phyloP scores from a whole-genome alignment of 2,113 vertebrate genomes.

The Phalacrocorax brasilianus region DNA sequence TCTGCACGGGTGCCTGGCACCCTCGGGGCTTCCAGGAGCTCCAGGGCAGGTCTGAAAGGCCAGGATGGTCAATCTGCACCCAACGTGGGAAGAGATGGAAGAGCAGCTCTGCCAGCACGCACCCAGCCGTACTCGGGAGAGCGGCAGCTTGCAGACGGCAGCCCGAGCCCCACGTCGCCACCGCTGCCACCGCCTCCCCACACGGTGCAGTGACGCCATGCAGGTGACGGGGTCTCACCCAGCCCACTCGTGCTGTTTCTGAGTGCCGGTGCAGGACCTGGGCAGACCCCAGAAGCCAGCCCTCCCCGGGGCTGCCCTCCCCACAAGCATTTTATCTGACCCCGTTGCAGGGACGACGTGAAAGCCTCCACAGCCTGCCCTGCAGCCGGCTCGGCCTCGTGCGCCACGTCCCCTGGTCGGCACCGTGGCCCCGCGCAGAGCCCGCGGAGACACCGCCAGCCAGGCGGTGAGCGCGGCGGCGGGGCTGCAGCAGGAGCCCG shows the following conservation, averaged over 20 bases:
- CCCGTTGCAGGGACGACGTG: not conserved
- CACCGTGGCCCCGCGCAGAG: not conserved
- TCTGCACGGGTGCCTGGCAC: not conserved
- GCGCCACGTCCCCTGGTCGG: not conserved
- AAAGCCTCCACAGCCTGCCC: not conserved
- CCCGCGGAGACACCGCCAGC: not conserved
- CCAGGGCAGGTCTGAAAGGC: no score
- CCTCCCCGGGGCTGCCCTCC: not conserved
- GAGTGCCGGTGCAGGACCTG: no score
- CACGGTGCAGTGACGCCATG: fast-evolving
- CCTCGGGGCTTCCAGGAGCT: not conserved
- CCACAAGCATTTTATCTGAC: fast-evolving
- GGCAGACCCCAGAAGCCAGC: not conserved
- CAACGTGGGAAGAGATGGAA: fast-evolving
- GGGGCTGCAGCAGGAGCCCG: no score
- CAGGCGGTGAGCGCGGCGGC: no score
- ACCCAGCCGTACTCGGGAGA: not conserved
- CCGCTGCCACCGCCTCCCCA: not conserved
- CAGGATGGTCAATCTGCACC: no score
- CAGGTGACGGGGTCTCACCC: no score
- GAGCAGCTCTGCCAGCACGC: not conserved
- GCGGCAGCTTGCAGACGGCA: not conserved
- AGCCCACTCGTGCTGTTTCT: fast-evolving
- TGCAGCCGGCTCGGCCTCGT: not conserved
- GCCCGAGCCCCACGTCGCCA: no score